Percentiles rank a stretch among this genome's conserved stretches.
Evolutionary conservation across 2,888 invertebrate species (phyloP).

Genomic region (Caenorhabditis becei): DNA sequence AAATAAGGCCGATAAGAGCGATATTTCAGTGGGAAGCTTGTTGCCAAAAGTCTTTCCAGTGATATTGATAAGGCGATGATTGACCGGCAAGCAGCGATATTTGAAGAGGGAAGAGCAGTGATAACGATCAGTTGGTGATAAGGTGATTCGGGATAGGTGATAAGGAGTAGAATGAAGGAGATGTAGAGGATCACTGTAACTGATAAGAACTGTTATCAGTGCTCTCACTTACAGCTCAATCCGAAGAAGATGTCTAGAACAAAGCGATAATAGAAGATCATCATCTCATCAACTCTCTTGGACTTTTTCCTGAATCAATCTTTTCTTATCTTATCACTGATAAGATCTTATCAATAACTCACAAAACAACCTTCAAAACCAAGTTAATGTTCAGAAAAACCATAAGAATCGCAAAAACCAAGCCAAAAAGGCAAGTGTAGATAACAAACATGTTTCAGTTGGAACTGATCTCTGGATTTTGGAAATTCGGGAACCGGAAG

Average conservation of each 20-base stretch:
- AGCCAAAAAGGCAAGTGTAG: background rate
- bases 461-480: background rate
- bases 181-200: constrained; percentile 7
- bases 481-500: background rate
- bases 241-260: constrained; percentile 10
- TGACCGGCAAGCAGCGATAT: background rate
- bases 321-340: background rate
- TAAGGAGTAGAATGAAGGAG: background rate
- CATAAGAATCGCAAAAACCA: background rate
- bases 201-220: background rate
- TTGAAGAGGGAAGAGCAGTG: background rate
- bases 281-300: background rate
- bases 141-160: background rate
- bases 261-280: constrained; percentile 7
- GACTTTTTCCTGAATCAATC: background rate
- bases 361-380: background rate
- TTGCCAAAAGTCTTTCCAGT: background rate
- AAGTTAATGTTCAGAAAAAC: background rate
- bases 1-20: background rate
- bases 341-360: background rate
- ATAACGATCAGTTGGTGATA: background rate
- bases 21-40: background rate
- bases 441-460: constrained; percentile 13
- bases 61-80: background rate
- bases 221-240: background rate